These are phyloP conservation scores for Drosophila saltans DNA, from an alignment of 1,140 invertebrate genomes.

Conservation along the genomic window DNA sequence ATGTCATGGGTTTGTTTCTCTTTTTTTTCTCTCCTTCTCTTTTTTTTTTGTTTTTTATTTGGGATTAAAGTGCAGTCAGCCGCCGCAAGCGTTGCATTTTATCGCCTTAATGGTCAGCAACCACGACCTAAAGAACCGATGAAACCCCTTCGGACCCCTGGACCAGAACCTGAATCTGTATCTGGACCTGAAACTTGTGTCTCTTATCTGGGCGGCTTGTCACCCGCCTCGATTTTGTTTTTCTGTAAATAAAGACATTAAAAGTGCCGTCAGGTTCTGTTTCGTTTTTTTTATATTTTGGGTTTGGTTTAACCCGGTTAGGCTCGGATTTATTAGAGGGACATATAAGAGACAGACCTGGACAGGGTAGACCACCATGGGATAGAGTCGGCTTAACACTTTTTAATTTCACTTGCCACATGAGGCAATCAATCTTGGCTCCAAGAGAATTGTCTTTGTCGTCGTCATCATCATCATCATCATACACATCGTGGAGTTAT, in stretches of 20 bases:
- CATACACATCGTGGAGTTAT: constrained; percentile 48
- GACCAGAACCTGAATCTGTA: constrained; percentile 39
- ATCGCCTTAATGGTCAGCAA: constrained; percentile 69
- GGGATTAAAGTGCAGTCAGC: constrained; percentile 62
- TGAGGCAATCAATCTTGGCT: constrained; percentile 70
- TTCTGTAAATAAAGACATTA: constrained; percentile 81
- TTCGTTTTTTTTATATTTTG: constrained; percentile 2
- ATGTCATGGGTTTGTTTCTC: constrained; percentile 4
- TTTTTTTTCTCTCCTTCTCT: neutral
- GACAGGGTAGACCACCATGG: constrained; percentile 56
- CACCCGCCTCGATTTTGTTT: constrained; percentile 76
- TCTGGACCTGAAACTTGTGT: constrained; percentile 38
- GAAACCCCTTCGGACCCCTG: constrained; percentile 13
- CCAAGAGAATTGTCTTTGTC: neutral
- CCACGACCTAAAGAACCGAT: neutral
- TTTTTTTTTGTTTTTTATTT: constrained; percentile 16
- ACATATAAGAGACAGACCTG: neutral
- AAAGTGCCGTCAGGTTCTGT: constrained; percentile 69
- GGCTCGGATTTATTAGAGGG: constrained; percentile 68
- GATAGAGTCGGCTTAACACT: constrained; percentile 69
- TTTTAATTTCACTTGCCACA: constrained; percentile 77
- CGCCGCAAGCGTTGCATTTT: constrained; percentile 52
- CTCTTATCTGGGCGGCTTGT: constrained; percentile 64
- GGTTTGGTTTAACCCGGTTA: constrained; percentile 31
- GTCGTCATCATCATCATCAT: constrained; percentile 29